Evolutionary conservation across 2,113 vertebrate species (phyloP), one percentile per base, ranked within the genome.

Genomic region (Plecotus auritus): DNA sequence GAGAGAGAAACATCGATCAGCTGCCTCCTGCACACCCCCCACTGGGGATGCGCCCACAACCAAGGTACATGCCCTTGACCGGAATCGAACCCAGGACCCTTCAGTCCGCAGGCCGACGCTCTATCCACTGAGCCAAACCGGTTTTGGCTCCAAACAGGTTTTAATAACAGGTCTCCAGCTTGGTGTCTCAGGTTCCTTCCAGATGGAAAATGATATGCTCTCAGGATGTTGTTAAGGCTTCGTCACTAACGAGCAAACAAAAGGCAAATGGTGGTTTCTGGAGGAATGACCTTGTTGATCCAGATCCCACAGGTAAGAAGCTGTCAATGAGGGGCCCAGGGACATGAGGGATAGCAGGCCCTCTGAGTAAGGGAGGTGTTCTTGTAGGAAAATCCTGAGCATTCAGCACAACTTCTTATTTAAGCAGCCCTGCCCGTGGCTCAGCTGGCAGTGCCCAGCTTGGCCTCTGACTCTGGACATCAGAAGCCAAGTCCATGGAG

Each of bases 381-480:
- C 72, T 80, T 37, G 26, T 14, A 73, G 88, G 74, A 4, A 66
- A 87, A 91, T 47, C 35, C 26, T 6, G 1, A 35, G 77, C 45
- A 28, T 56, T 37, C 0, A 0, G 40, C 14, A 10, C 16, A n/a
- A 66, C 78, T 61, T 90, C 42, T 74, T 82, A 76, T 78, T 35
- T 37, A 56, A 7, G 81, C 51, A 49, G 47, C 40, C 37, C 59
- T 59, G 91, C 56, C 84, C 47, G 20, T 47, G 67, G 78, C 54
- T 88, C 85, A 64, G 90, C 96, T 86, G 47, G 94, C 94, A 90
- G 92, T 90, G 67, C 61, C 90, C 94, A 73, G 72, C 28, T 45
- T 40, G 69, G 78, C 88, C 93, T 69, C 82, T 74, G 69, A 82
- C 69, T 88, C 67, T 32, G 67, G 78, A 59, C 95, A 90, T 17